phyloP scores from a whole-genome alignment of 2,888 invertebrate genomes.

The Hofmannophila pseudospretella region DNA sequence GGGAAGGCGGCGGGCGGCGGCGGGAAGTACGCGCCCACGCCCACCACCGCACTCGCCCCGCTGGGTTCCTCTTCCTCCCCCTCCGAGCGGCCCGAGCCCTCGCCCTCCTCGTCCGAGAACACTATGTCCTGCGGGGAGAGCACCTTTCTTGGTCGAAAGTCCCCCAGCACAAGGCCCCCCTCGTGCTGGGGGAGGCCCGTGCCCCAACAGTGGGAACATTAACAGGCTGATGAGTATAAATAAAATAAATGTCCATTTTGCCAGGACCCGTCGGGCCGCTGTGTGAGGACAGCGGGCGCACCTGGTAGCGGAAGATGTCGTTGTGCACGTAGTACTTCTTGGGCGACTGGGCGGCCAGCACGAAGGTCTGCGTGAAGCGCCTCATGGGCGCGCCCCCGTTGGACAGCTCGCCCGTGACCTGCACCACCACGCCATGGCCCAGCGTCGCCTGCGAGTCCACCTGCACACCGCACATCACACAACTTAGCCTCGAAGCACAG shows the following conservation, averaged over 20 bases:
- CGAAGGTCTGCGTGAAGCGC: conserved; percentile 97
- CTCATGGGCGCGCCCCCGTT: conserved; percentile 98
- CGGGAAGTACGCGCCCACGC: conserved; percentile 41
- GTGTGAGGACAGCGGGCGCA: conserved; percentile 29
- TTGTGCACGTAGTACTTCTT: conserved; percentile 99
- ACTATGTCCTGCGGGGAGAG: conserved; percentile 76
- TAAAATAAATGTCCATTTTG: no score
- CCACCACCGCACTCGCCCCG: conserved; percentile 39
- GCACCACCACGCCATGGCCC: conserved; percentile 96
- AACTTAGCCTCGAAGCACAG: no score
- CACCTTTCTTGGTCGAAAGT: no score
- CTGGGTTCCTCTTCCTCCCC: conserved; percentile 80
- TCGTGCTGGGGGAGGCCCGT: no score
- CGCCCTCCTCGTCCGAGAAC: conserved; percentile 78
- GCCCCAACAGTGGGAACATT: no score
- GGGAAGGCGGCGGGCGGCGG: conserved; percentile 47
- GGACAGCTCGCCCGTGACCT: conserved; percentile 97
- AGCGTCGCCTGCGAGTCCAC: conserved; percentile 97
- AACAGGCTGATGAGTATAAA: no score
- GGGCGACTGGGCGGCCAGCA: conserved; percentile 95
- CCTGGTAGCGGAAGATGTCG: conserved; percentile 99
- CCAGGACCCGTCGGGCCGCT: no score
- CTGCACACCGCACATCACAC: conserved; percentile 32
- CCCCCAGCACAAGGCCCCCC: no score
- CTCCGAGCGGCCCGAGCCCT: conserved; percentile 77